phyloP scores from a whole-genome alignment of 2,888 invertebrate genomes.

The Hypena proboscidalis region DNA sequence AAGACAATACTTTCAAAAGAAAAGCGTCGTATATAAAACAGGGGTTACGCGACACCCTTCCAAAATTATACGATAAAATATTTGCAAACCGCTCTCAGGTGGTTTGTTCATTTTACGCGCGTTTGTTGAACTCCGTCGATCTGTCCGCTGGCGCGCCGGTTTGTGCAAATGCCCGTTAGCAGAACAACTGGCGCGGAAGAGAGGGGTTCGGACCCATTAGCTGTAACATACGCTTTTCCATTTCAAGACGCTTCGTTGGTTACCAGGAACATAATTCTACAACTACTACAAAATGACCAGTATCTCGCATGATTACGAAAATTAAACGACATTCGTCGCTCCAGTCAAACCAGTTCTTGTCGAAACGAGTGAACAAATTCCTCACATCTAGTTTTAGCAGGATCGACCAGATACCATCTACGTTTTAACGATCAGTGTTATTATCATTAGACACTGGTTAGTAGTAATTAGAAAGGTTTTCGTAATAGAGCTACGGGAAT shows the following conservation, averaged over 20 bases:
- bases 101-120: conserved; percentile 31
- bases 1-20: conserved; percentile 20
- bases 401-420: conserved; percentile 19
- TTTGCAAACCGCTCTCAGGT: conserved; percentile 23
- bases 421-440: conserved; percentile 32
- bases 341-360: conserved; percentile 42
- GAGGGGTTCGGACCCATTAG: conserved; percentile 43
- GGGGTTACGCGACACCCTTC: conserved; percentile 22
- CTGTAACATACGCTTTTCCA: conserved; percentile 36
- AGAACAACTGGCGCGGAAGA: conserved; percentile 47
- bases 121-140: conserved; percentile 39
- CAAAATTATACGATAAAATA: conserved; percentile 34
- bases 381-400: conserved; percentile 38
- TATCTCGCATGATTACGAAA: conserved; percentile 28
- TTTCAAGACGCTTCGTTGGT: conserved; percentile 3
- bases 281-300: conserved; percentile 11
- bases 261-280: conserved; percentile 1
- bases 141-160: conserved; percentile 24
- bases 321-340: conserved; percentile 26
- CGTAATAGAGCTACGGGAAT: conserved; percentile 24
- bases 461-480: conserved; percentile 36
- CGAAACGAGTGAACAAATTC: conserved; percentile 39
- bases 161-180: conserved; percentile 43
- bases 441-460: conserved; percentile 30
- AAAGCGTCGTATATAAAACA: conserved; percentile 14